A percentile compares a stretch with the other conserved stretches of the same genome.
Evolutionary conservation across 2,797 vertebrate species (phyloP).

Genomic region (Sphenodon punctatus): DNA sequence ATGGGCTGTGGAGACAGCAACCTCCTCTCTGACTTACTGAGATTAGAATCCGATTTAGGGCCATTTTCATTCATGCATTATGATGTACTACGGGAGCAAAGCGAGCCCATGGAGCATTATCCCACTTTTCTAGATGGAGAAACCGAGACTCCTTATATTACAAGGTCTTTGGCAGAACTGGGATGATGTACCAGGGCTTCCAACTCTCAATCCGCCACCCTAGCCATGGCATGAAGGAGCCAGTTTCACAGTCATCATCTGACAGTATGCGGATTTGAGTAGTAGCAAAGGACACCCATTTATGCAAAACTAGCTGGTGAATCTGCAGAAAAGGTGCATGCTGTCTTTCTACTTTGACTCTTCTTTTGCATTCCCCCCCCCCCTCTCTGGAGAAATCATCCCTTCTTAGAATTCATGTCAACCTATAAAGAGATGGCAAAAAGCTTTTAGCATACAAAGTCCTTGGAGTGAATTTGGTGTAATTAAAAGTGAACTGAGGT

Average conservation of each 20-base stretch:
- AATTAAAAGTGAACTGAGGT: background rate
- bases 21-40: background rate
- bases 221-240: background rate
- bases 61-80: no score
- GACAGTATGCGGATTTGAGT: background rate
- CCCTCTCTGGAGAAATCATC: background rate
- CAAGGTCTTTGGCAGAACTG: fast-evolving
- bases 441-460: background rate
- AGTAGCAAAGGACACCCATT: background rate
- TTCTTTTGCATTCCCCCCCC: no score
- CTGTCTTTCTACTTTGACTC: constrained; percentile 15
- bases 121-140: background rate
- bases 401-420: background rate
- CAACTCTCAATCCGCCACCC: background rate
- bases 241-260: background rate
- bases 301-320: background rate
- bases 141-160: fast-evolving
- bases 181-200: fast-evolving
- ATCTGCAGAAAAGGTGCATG: background rate
- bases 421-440: background rate
- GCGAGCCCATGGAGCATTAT: no score
- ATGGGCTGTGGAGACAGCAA: background rate
- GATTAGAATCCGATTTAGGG: no score
- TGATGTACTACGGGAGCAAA: no score
- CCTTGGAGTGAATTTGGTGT: background rate